Conservation (phyloP, 2,888 invertebrate species). For the Silvanus unidentatus region DNA sequence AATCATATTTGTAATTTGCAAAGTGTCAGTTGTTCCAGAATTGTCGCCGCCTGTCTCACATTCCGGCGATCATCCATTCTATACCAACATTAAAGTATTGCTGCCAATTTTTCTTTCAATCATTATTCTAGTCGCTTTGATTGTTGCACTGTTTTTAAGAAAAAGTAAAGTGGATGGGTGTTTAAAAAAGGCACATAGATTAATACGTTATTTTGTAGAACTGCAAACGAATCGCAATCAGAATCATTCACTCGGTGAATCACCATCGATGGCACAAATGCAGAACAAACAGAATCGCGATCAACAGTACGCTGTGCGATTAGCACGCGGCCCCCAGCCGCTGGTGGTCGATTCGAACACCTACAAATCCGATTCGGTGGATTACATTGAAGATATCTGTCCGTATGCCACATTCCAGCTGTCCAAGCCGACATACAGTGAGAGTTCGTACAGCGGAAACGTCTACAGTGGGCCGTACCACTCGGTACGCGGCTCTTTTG, state of each 20-base stretch:
- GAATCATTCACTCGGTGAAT: constrained; percentile 60
- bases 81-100: constrained; percentile 59
- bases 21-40: constrained; percentile 53
- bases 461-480: constrained; percentile 83
- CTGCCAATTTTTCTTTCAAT: constrained; percentile 62
- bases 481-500: constrained; percentile 79
- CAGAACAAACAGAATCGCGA: constrained; percentile 77
- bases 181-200: background rate
- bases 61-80: constrained; percentile 59
- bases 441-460: constrained; percentile 85
- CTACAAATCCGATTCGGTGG: constrained; percentile 53
- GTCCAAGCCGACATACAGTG: constrained; percentile 74
- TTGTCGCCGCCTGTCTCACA: constrained; percentile 62
- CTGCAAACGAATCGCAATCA: constrained; percentile 47
- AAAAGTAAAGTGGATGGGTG: constrained; percentile 51
- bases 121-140: constrained; percentile 58
- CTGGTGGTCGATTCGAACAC: constrained; percentile 50
- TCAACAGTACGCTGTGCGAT: constrained; percentile 66
- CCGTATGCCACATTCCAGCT: constrained; percentile 90
- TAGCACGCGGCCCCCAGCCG: constrained; percentile 43
- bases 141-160: constrained; percentile 65
- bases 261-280: constrained; percentile 70
- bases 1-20: background rate
- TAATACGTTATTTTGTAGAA: constrained; percentile 37
- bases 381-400: constrained; percentile 89